These are phyloP conservation scores for Promerops cafer DNA, from an alignment of 2,113 vertebrate genomes.

Conservation along the genomic window DNA sequence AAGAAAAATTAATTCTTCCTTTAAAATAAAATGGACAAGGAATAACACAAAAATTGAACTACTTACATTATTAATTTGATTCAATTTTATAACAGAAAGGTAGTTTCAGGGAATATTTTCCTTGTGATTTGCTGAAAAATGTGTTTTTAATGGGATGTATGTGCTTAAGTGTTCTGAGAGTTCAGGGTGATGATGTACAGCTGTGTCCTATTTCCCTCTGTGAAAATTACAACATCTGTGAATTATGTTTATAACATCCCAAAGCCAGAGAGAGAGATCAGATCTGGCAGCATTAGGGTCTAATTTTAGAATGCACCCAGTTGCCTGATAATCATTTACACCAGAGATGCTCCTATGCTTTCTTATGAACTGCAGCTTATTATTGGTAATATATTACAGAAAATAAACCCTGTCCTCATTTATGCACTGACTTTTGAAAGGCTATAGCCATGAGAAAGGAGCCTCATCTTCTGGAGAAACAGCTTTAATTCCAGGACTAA, in stretches of 20 bases:
- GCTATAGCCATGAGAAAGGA: background rate
- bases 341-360: background rate
- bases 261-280: background rate
- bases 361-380: background rate
- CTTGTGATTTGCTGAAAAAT: conserved; percentile 8
- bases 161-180: background rate
- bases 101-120: background rate
- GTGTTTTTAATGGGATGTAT: conserved; percentile 8
- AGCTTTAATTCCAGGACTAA: background rate
- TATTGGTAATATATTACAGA: background rate
- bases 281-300: background rate
- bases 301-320: background rate
- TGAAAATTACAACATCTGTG: background rate
- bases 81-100: background rate
- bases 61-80: conserved; percentile 18
- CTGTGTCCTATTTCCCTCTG: background rate
- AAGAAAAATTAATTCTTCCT: background rate
- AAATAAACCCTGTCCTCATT: background rate
- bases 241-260: background rate
- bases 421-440: background rate
- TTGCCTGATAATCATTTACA: background rate
- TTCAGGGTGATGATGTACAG: background rate
- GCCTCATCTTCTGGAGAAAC: background rate
- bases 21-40: background rate
- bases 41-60: conserved; percentile 3